A percentile compares a stretch with the other conserved stretches of the same genome.
These are phyloP conservation scores for Actinopyga echinites DNA, from an alignment of 53 echinoderm and acorn worm species.

Conservation along the genomic window DNA sequence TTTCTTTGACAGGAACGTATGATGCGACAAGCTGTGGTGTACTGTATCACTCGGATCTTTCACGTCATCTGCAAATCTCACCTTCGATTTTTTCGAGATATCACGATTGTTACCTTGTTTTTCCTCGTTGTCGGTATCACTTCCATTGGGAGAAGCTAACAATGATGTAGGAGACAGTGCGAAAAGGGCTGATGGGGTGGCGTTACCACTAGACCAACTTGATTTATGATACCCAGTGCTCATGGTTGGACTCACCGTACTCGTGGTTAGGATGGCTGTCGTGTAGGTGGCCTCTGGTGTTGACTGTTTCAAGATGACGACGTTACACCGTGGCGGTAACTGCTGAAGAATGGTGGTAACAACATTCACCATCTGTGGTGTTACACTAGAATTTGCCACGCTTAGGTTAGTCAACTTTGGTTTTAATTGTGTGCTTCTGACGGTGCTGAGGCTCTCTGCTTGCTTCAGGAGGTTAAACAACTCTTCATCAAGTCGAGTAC, in stretches of 20 bases:
- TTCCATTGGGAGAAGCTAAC: neutral
- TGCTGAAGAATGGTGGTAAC: slow-evolving; percentile 10
- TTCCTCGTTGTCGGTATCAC: neutral
- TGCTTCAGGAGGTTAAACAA: slow-evolving; percentile 2
- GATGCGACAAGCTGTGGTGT: too few species aligned
- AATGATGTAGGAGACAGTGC: neutral
- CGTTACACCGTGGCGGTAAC: slow-evolving; percentile 16
- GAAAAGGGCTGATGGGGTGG: neutral
- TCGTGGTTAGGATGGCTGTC: slow-evolving; percentile 30
- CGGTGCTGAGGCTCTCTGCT: neutral
- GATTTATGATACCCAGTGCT: slow-evolving; percentile 25
- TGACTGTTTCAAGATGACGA: slow-evolving; percentile 15
- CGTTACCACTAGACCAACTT: neutral
- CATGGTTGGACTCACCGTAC: slow-evolving; percentile 14
- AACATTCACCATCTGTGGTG: neutral
- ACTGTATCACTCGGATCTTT: too few species aligned
- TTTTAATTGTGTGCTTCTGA: neutral
- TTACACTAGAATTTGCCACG: neutral
- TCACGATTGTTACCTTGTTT: too few species aligned
- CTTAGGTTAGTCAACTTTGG: neutral
- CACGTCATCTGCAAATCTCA: slow-evolving; percentile 2
- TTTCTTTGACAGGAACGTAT: too few species aligned
- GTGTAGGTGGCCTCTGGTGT: slow-evolving; percentile 14
- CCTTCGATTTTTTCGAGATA: too few species aligned
- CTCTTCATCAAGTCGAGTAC: slow-evolving; percentile 8